phyloP scores from a whole-genome alignment of 2,113 vertebrate species.

The Genyomyrus donnyi region DNA sequence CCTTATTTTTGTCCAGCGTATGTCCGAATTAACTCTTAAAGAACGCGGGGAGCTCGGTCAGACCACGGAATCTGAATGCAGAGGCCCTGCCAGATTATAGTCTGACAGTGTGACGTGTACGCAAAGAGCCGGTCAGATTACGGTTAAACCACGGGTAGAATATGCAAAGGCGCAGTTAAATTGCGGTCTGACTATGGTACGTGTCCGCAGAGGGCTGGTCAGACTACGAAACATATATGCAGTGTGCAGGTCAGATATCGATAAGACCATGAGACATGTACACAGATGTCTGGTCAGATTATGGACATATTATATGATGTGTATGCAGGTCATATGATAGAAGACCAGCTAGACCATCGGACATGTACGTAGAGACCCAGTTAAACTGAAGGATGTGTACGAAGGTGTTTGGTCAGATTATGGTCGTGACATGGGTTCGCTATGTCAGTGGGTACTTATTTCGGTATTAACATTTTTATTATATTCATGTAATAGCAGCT shows the following conservation, averaged over 20 bases:
- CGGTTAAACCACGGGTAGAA: not conserved
- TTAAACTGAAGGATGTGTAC: not conserved
- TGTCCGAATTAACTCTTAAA: not conserved
- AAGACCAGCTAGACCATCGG: not conserved
- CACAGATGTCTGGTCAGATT: not conserved
- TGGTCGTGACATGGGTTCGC: not conserved
- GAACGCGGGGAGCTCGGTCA: not conserved
- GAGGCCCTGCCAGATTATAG: not conserved
- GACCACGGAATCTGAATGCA: not conserved
- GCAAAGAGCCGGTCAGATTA: not conserved
- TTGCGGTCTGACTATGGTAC: not conserved
- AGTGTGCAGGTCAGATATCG: not conserved
- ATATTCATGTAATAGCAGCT: not conserved
- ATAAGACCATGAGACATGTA: not conserved
- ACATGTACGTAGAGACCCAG: not conserved
- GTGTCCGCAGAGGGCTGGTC: not conserved
- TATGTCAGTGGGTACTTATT: not conserved
- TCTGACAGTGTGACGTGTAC: not conserved
- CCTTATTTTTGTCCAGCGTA: not conserved
- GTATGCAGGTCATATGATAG: not conserved
- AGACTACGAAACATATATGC: not conserved
- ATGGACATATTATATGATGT: not conserved
- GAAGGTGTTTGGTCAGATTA: not conserved
- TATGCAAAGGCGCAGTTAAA: not conserved
- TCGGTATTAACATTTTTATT: not conserved